phyloP scores from a whole-genome alignment of 2,888 invertebrate species.

The Germaria angustata region DNA sequence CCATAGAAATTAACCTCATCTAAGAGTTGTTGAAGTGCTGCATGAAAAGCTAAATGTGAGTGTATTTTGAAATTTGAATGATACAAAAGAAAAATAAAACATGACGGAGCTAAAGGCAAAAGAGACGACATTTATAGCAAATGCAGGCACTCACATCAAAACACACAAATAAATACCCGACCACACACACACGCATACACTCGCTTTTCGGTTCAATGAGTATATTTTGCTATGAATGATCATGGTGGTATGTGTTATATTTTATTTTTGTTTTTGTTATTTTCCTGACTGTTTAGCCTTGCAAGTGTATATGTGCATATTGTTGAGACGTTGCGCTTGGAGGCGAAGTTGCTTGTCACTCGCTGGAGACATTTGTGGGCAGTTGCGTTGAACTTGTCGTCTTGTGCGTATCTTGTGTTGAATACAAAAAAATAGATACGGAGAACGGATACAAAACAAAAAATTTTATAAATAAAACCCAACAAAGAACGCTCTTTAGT shows the following conservation, averaged over 20 bases:
- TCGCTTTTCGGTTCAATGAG: conserved; percentile 6
- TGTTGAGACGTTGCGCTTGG: conserved; percentile 62
- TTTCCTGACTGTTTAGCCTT: not conserved
- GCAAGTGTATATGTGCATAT: conserved; percentile 13
- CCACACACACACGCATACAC: conserved; percentile 2
- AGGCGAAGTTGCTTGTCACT: conserved; percentile 66
- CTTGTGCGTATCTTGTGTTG: conserved; percentile 73
- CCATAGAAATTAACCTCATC: conserved; percentile 33
- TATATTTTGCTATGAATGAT: conserved; percentile 59
- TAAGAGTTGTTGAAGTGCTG: conserved; percentile 39
- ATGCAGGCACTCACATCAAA: conserved; percentile 34
- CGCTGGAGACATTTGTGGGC: conserved; percentile 75
- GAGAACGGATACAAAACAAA: conserved; percentile 48
- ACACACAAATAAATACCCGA: conserved; percentile 52
- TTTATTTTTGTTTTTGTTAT: conserved; percentile 27
- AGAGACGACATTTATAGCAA: conserved; percentile 64
- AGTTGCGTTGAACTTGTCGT: conserved; percentile 79
- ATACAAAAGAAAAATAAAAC: not conserved
- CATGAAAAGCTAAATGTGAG: not conserved
- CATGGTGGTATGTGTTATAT: conserved; percentile 66
- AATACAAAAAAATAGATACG: conserved; percentile 54
- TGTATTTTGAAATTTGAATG: not conserved
- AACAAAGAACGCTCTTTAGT: conserved; percentile 50
- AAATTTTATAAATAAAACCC: not conserved
- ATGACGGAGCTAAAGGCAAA: conserved; percentile 58